Evolutionary conservation across 2,113 vertebrate genomes (phyloP), one percentile per base, ranked within the genome.

Genomic region (Hirundichthys speculiger): DNA sequence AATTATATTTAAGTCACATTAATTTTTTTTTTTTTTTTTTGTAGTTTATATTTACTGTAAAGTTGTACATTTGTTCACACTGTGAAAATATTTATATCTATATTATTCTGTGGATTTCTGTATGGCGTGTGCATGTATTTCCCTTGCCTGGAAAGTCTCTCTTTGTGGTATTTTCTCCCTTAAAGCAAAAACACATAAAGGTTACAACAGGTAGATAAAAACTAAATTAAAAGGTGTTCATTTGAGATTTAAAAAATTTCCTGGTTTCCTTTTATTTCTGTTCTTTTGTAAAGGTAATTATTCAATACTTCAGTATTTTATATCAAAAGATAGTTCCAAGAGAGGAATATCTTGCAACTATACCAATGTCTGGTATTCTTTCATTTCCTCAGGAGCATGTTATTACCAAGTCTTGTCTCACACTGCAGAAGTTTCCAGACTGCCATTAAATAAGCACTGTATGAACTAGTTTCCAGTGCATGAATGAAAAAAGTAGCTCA

Each of bases 381-480:
- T n/a, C n/a, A n/a, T n/a, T n/a, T n/a, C n/a, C n/a, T n/a, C n/a
- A n/a, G n/a, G n/a, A n/a, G n/a, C n/a, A 43, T 43, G 8, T n/a
- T 8, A n/a, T 21, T 45, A 38, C 14, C 15, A 75, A 54, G 56
- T 25, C 54, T 43, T 47, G 47, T 47, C 59, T 41, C 19, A 59
- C 20, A 22, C n/a, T 46, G n/a, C n/a, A n/a, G n/a, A n/a, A n/a
- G 34, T 58, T 63, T 61, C 45, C 59, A 70, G 55, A 55, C 47
- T 58, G 46, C 65, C 61, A 67, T 73, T 58, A 80, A 34, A 62
- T 43, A 15, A 43, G 46, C 30, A 66, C 64, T 30, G 65, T 14
- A 18, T 50, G 54, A 54, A 62, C 50, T 24, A 34, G 18, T 39
- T 61, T 27, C 42, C 64, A 48, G 18, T 30, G 22, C 5, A 43